Percentiles rank a stretch among this genome's conserved stretches.
phyloP scores from a whole-genome alignment of 2,113 vertebrate genomes.

The Panurus biarmicus region DNA sequence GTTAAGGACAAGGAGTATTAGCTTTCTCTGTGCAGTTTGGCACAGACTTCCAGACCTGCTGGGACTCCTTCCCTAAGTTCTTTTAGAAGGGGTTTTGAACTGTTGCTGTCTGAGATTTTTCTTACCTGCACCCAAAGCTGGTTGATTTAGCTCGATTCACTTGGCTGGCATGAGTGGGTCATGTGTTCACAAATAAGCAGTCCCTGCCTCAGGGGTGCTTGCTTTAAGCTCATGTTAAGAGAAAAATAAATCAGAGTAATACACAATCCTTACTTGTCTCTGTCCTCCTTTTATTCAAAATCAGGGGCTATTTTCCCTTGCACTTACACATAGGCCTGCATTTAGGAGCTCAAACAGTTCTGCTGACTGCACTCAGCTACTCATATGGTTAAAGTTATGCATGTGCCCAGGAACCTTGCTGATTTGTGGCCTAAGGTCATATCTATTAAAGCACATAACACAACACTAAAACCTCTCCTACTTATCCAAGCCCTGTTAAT shows the following conservation, averaged over 20 bases:
- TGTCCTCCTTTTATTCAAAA: background rate
- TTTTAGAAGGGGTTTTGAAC: background rate
- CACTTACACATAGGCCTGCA: background rate
- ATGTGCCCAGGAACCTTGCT: slow-evolving; percentile 14
- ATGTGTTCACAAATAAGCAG: background rate
- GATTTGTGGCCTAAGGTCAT: slow-evolving; percentile 51
- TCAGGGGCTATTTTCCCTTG: background rate
- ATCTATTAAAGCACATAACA: slow-evolving; percentile 45
- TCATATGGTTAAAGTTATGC: slow-evolving; percentile 13
- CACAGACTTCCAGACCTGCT: background rate
- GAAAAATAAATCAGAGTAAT: background rate
- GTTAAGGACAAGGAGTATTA: background rate
- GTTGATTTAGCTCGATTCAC: background rate
- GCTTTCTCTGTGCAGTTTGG: background rate
- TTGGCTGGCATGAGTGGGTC: background rate
- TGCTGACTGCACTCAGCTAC: background rate
- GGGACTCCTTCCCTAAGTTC: background rate
- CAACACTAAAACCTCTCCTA: slow-evolving; percentile 38
- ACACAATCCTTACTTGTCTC: background rate
- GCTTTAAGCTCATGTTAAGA: background rate
- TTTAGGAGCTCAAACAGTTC: background rate
- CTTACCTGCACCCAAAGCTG: background rate
- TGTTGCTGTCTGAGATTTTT: background rate
- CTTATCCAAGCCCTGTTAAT: slow-evolving; percentile 52
- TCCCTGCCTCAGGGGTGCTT: background rate